Conservation (phyloP, 1,140 invertebrate genomes). For the Dryas iulia region DNA sequence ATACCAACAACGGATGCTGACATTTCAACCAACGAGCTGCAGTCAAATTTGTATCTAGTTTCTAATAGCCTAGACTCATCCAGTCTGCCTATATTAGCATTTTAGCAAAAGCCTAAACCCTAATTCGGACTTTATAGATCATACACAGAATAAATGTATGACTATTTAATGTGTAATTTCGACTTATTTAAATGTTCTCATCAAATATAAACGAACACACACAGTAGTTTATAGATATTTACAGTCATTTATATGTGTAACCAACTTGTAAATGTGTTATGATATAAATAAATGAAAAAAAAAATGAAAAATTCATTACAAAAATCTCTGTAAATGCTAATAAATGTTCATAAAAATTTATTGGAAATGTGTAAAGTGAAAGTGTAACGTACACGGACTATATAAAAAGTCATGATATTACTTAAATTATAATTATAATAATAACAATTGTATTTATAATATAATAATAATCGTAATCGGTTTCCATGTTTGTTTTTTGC, state of each 20-base stretch:
- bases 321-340: neutral
- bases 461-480: neutral
- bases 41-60: slow-evolving; percentile 7
- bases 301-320: slow-evolving; percentile 1
- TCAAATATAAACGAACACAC: neutral
- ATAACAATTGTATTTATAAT: neutral
- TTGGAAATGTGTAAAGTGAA: neutral
- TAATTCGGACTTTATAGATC: neutral
- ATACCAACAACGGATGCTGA: slow-evolving; percentile 9
- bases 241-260: neutral
- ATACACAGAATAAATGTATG: neutral
- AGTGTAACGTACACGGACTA: neutral
- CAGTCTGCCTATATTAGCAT: slow-evolving; percentile 28
- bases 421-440: neutral
- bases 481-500: slow-evolving; percentile 1
- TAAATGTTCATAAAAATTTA: neutral
- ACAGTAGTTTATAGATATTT: neutral
- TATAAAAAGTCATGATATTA: neutral
- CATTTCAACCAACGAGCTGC: slow-evolving; percentile 4
- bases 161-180: neutral
- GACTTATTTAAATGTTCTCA: neutral
- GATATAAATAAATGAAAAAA: neutral
- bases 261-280: neutral
- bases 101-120: slow-evolving; percentile 29
- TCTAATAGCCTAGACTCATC: slow-evolving; percentile 6